Conservation (phyloP, 2,888 invertebrate species). For the Chymomyza caudatula region DNA sequence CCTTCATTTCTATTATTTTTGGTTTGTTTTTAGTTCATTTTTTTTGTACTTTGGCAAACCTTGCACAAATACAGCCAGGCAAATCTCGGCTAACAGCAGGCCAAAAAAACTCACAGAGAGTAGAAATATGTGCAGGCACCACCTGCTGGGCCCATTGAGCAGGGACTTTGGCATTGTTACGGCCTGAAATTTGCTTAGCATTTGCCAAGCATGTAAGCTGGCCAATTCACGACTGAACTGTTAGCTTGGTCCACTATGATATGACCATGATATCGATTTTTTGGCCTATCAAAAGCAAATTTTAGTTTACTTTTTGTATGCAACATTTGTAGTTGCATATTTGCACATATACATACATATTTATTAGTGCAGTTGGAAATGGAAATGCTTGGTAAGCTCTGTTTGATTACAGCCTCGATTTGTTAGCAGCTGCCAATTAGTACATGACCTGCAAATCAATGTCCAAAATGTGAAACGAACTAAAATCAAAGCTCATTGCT, state of each 20-base stretch:
- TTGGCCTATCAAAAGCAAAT: neutral
- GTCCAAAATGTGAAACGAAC: neutral
- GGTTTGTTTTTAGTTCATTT: neutral
- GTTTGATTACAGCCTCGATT: neutral
- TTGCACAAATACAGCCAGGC: neutral
- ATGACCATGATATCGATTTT: neutral
- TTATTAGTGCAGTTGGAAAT: neutral
- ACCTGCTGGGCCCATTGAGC: neutral
- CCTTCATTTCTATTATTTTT: slow-evolving; percentile 5
- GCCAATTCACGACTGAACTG: neutral
- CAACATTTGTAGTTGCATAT: neutral
- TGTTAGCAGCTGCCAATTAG: neutral
- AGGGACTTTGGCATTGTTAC: neutral
- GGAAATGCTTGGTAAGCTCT: neutral
- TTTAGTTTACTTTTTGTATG: neutral
- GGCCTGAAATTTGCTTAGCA: neutral
- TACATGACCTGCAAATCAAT: neutral
- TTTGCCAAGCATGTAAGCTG: neutral
- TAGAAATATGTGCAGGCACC: neutral
- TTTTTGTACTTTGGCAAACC: neutral
- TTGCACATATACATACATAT: neutral
- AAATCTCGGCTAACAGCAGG: neutral
- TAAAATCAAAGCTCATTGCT: neutral
- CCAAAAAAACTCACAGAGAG: neutral
- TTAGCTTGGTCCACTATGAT: neutral